Evolutionary conservation across 2,113 vertebrate genomes (phyloP).

Genomic region (Aegithalos caudatus): DNA sequence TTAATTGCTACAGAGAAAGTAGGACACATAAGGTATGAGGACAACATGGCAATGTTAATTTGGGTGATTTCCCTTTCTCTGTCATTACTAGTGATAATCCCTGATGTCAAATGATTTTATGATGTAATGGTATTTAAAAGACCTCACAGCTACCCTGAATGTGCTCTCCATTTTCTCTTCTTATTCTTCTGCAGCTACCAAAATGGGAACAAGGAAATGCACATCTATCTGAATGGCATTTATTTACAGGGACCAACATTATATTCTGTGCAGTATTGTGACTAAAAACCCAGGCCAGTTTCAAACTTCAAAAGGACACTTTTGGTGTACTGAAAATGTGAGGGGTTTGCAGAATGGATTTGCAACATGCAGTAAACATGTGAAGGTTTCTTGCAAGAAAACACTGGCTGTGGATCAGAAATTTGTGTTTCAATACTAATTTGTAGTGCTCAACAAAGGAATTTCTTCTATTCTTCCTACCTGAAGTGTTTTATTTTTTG

Average conservation of each 20-base stretch:
- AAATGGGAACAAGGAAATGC: neutral
- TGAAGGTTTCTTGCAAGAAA: neutral
- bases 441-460: neutral
- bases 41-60: neutral
- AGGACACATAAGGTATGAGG: neutral
- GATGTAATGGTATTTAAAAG: neutral
- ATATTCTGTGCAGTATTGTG: neutral
- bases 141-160: neutral
- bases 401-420: neutral
- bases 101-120: neutral
- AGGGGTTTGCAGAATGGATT: neutral
- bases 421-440: neutral
- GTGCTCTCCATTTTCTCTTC: neutral
- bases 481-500: neutral
- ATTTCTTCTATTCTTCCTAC: neutral
- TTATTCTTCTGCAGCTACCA: neutral
- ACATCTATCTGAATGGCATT: neutral
- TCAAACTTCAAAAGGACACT: neutral
- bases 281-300: neutral
- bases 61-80: neutral
- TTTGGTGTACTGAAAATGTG: neutral
- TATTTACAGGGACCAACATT: neutral
- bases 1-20: neutral
- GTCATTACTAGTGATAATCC: neutral
- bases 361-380: neutral